Evolutionary conservation across 2,888 invertebrate species (phyloP), one percentile per base, ranked within the genome.

Genomic region (Willowsia nigromaculata): DNA sequence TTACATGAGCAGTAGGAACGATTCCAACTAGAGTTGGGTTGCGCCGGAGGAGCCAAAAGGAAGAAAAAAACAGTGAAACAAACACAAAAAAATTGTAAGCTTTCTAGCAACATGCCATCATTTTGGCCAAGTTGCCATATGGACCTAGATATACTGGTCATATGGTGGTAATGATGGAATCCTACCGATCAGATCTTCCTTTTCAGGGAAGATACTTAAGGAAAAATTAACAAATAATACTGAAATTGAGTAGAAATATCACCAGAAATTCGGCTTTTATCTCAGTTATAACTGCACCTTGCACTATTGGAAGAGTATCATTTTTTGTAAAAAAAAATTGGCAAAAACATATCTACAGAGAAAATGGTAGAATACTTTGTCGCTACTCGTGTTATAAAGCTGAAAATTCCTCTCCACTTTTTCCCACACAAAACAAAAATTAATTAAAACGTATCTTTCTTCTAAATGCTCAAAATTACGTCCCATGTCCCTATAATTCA

Each of bases 21-120:
- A 33, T n/a, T 13, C 47, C 65, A 74, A 85, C 76, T 80, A 9
- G 68, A 47, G 33, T 85, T 85, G 62, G 68, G 83, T 84, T 68
- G 85, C 18, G 40, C 65, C 25, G 71, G 37, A 56, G 7, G 68
- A 68, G 18, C 18, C 22, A 65, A 65, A 37, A 47, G 27, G 37
- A 50, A 68, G 56, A n/a, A 47, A 78, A 53, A 9, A 25, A 47
- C 13, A 80, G 53, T 33, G 33, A 15, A 37, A n/a, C 22, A 43
- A n/a, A 25, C 13, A 15, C 27, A 62, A 56, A 76, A 13, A 50
- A 53, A 53, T n/a, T 3, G 53, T 18, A 1, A 53, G 53, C 53
- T 6, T 53, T 18, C 5, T 11, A n/a, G 2, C 6, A 5, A 22
- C 13, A 5, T 18, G 18, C 5, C 18, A 53, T 11, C 18, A 1